These are phyloP conservation scores for Odobenus rosmarus DNA, from an alignment of 2,113 vertebrate species.

Conservation along the genomic window DNA sequence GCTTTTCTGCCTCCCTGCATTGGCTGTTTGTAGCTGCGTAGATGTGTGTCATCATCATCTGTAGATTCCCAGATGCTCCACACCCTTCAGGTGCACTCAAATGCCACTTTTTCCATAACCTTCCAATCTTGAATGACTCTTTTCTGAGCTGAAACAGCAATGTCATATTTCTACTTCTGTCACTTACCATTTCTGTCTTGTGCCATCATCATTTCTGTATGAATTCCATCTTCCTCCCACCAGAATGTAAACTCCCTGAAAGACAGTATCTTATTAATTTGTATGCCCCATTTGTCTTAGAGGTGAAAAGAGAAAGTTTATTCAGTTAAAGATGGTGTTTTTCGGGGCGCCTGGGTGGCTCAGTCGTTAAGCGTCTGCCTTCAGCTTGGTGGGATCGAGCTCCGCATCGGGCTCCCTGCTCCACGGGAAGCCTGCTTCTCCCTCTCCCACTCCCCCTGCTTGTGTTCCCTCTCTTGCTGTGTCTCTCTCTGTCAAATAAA, in stretches of 20 bases:
- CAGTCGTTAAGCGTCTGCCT: no score
- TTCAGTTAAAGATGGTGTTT: not conserved
- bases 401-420: no score
- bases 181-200: not conserved
- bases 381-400: no score
- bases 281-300: not conserved
- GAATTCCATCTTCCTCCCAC: not conserved
- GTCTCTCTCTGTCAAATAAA: no score
- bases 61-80: not conserved
- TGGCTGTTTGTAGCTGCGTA: accelerated
- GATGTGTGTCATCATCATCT: not conserved
- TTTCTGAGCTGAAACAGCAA: not conserved
- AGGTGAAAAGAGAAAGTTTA: not conserved
- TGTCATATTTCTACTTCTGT: not conserved
- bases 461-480: no score
- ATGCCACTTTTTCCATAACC: not conserved
- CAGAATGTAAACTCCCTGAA: not conserved
- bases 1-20: not conserved
- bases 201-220: not conserved
- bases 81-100: no score
- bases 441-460: no score
- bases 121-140: not conserved
- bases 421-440: no score
- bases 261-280: not conserved
- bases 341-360: not conserved